Evolutionary conservation across 2,888 invertebrate species (phyloP).

Genomic region (Deroplatys truncata): DNA sequence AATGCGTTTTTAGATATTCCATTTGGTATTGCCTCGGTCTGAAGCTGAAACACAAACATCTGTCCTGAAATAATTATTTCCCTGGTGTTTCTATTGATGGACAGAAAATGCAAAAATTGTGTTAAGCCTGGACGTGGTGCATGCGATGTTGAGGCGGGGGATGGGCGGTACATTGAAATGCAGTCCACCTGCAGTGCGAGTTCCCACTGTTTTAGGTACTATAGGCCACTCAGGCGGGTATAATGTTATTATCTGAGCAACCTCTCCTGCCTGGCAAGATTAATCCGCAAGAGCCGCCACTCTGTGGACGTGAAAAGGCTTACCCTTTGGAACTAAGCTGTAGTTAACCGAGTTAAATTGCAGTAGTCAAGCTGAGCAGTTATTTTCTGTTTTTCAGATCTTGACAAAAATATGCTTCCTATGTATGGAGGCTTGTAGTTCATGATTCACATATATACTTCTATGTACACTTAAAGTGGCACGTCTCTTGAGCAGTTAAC

Average conservation of each 20-base stretch:
- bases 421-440: too few relatives aligned
- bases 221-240: not conserved
- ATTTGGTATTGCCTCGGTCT: too few relatives aligned
- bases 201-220: not conserved
- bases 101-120: too few relatives aligned
- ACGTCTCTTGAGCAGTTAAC: too few relatives aligned
- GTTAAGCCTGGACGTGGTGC: not conserved
- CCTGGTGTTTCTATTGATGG: too few relatives aligned
- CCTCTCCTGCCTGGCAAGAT: not conserved
- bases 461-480: too few relatives aligned
- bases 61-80: too few relatives aligned
- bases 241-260: not conserved
- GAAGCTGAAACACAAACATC: too few relatives aligned
- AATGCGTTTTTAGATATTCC: too few relatives aligned
- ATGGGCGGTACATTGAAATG: not conserved
- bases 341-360: not conserved
- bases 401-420: not conserved
- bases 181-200: not conserved
- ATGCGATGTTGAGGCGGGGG: not conserved
- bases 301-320: not conserved
- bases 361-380: not conserved
- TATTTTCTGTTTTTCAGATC: not conserved
- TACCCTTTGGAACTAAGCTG: not conserved
- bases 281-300: not conserved
- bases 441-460: too few relatives aligned